Percentiles rank a stretch among this genome's conserved stretches.
These are phyloP conservation scores for Meda fulgida DNA, from an alignment of 2,797 vertebrate species.

Conservation along the genomic window DNA sequence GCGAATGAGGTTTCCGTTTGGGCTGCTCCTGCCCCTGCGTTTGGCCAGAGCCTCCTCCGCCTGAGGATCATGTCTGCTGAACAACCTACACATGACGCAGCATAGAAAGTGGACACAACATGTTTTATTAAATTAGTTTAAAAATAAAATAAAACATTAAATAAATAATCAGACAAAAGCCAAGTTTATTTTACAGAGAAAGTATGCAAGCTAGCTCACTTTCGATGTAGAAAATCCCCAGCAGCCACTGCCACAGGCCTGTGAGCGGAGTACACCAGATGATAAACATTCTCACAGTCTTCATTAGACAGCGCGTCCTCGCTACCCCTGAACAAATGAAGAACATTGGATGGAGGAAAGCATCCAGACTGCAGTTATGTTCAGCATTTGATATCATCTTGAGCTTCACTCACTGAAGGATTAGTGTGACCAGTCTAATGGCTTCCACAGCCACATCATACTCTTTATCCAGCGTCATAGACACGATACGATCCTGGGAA, in stretches of 20 bases:
- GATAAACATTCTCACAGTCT: constrained; percentile 99
- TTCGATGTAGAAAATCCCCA: constrained; percentile 98
- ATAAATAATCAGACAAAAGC: background rate
- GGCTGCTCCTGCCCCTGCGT: constrained; percentile 93
- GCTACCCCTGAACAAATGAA: constrained; percentile 53
- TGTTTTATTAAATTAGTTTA: background rate
- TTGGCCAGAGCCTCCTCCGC: constrained; percentile 97
- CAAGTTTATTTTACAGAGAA: background rate
- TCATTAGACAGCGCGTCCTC: constrained; percentile 73
- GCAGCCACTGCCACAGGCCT: constrained; percentile 96
- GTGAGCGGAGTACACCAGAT: constrained; percentile 98
- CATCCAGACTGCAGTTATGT: background rate
- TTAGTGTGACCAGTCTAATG: constrained; percentile 93
- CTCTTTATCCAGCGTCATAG: constrained; percentile 98
- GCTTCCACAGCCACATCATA: constrained; percentile 97
- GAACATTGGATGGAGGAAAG: constrained; percentile 9
- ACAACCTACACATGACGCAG: constrained; percentile 74
- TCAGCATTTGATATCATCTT: background rate
- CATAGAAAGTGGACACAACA: background rate
- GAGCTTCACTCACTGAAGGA: constrained; percentile 89
- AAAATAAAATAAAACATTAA: background rate
- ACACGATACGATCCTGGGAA: constrained; percentile 93
- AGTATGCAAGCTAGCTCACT: constrained; percentile 79
- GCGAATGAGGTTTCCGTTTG: constrained; percentile 96
- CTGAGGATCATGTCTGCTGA: constrained; percentile 96